Evolutionary conservation across 64 coral and sea anemone species (phyloP), one percentile per base, ranked within the genome.

Genomic region (Montipora sp.): DNA sequence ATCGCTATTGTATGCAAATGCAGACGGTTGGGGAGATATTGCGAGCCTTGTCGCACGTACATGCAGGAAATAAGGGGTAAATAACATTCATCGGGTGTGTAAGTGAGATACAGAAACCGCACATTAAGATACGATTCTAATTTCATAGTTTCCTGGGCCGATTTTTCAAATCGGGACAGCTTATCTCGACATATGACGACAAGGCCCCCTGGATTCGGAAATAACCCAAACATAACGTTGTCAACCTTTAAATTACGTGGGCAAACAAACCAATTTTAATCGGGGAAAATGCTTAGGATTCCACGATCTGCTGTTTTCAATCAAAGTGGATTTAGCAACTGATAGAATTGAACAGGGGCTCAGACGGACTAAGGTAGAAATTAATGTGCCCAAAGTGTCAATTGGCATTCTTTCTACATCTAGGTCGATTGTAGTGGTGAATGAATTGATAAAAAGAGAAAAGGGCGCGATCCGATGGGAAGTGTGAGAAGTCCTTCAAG

Each of bases 171-270:
- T 47, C 49, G 70, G 61, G 65, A 27, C 36, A 36, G 36, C 36
- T 67, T 66, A 14, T 15, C 61, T 13, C 11, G 61, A 71, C 45
- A 85, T 21, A 19, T n/a, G 47, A 71, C 82, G 46, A 68, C 82
- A 85, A 85, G 82, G 1, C 47, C 82, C 82, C 82, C 65, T 69
- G 65, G 63, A 20, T 48, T 85, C 61, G 82, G 65, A 85, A 85
- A 85, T 72, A 48, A 63, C 44, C 3, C 82, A 71, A 85, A 68
- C 81, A 66, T 67, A 18, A 60, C 27, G 14, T 19, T 55, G 45
- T 83, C 60, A 18, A 22, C 63, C 43, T 47, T 46, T 7, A 27
- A 71, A 72, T 85, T 71, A 14, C 65, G 82, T 48, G 66, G 82
- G 46, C 82, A 85, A 85, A 85, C 71, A 70, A 71, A 85, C 80